Conservation (phyloP, 2,797 vertebrate genomes). For the Rhabdophis nuchalis region DNA sequence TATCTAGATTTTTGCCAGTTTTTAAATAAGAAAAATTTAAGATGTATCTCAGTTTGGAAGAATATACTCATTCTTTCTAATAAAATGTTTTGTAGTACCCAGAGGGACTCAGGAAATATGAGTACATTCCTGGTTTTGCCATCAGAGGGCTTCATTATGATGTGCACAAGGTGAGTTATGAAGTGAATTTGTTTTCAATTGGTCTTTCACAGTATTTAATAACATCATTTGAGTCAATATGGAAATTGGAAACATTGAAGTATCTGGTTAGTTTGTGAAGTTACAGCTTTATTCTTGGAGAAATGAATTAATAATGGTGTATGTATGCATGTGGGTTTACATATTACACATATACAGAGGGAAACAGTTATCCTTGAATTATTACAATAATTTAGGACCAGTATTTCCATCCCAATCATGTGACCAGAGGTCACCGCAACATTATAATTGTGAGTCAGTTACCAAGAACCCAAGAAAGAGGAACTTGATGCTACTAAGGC, state of each 20-base stretch:
- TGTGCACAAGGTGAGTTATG: conserved; percentile 73
- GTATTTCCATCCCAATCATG: neutral
- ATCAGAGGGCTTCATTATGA: conserved; percentile 81
- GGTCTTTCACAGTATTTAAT: neutral
- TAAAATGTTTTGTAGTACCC: conserved; percentile 70
- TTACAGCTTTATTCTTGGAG: neutral
- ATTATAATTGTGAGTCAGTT: neutral
- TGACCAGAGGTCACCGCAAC: neutral
- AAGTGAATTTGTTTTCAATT: conserved; percentile 6
- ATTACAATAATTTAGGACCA: neutral
- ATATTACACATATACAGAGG: neutral
- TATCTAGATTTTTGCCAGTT: neutral
- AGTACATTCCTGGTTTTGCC: conserved; percentile 77
- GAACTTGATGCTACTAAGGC: neutral
- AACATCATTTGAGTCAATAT: neutral
- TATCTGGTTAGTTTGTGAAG: neutral
- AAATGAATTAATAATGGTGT: neutral
- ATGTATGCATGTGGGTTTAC: neutral
- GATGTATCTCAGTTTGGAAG: neutral
- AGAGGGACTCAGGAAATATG: conserved; percentile 74
- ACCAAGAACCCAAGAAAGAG: neutral
- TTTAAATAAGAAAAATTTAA: neutral
- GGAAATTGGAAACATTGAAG: neutral
- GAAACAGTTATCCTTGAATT: neutral
- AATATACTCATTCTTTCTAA: neutral